Evolutionary conservation across 2,113 vertebrate genomes (phyloP).

Genomic region (Octodon degus): DNA sequence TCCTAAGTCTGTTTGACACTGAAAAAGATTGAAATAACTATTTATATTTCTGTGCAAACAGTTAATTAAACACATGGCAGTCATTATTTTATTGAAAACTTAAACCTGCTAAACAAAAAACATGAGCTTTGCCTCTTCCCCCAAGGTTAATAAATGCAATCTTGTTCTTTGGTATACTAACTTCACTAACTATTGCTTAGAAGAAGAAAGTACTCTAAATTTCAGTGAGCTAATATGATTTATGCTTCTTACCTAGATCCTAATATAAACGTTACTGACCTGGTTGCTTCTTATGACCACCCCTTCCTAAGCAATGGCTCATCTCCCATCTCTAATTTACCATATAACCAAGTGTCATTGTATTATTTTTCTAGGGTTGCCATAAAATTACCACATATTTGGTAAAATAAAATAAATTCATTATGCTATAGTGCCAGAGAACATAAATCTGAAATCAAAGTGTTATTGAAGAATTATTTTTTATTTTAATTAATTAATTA

Average conservation of each 20-base stretch:
- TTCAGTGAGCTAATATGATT: not conserved
- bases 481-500: too few relatives aligned
- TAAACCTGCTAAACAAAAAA: not conserved
- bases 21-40: not conserved
- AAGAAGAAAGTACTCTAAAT: not conserved
- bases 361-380: not conserved
- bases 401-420: not conserved
- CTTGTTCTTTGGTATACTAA: not conserved
- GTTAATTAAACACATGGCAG: not conserved
- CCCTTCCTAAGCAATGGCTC: not conserved
- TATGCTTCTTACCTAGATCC: not conserved
- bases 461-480: not conserved
- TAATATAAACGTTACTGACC: not conserved
- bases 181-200: not conserved
- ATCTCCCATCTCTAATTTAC: not conserved
- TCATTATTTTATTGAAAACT: conserved; percentile 6
- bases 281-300: not conserved
- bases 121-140: too few relatives aligned
- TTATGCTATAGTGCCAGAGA: not conserved
- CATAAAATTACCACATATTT: not conserved
- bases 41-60: not conserved
- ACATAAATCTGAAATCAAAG: not conserved
- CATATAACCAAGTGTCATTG: not conserved
- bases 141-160: too few relatives aligned
- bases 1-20: not conserved